Base-by-base conservation (phyloP, 2,888 invertebrate genomes). In the Cerastis rubricosa region DNA sequence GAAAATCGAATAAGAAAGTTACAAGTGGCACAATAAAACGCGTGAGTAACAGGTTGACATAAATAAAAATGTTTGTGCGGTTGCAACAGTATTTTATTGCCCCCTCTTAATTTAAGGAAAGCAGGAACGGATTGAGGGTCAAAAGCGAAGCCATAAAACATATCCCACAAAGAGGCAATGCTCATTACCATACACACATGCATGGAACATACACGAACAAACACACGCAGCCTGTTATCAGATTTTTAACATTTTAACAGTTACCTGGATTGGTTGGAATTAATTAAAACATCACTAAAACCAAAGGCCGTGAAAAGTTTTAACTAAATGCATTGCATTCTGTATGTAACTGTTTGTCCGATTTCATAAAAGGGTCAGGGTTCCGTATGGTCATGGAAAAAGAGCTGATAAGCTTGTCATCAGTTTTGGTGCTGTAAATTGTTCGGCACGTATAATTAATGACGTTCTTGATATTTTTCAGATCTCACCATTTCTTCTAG, bases 211-310 rank as follows among this genome's bases (percentile, higher is more conserved):
- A 74, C 77, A 76, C 78, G 71, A 75, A 83, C 71, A 74, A 45
- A 45, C 14, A 74, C 25, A 70, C 49, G 40, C 61, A 57, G 45
- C 70, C 80, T 81, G 80, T 84, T 83, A 89, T 85, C 86, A 78
- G 85, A 88, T 86, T 76, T n/a, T n/a, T n/a, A n/a, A n/a, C n/a
- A n/a, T n/a, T n/a, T 81, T 66, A 89, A 91, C 91, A 85, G 91
- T 91, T 91, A 90, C 83, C 81, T 86, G 76, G 75, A 87, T 85
- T 87, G 87, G 85, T 74, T 63, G 78, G 84, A 87, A 89, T 87
- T 89, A 89, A 90, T 91, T 90, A 91, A 89, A 88, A 89, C 87
- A 88, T 89, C 87, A 84, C 78, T 87, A 85, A 89, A 89, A 81
- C 72, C 76, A 83, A 83, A 78, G 74, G 73, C 75, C 78, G 76